These are phyloP conservation scores for Passer montanus DNA, from an alignment of 2,113 vertebrate genomes.

Conservation along the genomic window DNA sequence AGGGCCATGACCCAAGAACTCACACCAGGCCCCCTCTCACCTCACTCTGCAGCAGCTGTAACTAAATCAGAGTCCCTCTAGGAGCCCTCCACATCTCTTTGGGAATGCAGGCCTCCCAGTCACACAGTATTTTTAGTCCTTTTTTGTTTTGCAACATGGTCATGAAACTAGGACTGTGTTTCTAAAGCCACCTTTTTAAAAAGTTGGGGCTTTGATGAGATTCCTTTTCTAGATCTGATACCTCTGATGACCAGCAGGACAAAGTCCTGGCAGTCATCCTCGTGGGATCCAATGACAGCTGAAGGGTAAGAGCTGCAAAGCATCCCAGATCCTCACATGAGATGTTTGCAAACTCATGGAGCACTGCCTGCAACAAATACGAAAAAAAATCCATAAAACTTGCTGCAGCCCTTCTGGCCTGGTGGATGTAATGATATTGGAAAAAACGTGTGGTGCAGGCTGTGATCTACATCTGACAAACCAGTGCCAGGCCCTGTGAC, in stretches of 20 bases:
- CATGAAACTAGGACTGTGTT: background rate
- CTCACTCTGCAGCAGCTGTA: background rate
- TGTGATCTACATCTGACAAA: background rate
- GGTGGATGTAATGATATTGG: background rate
- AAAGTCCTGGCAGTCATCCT: background rate
- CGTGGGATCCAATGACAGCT: background rate
- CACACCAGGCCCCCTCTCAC: background rate
- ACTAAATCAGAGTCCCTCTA: background rate
- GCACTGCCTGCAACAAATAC: background rate
- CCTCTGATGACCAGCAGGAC: background rate
- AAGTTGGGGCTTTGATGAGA: background rate
- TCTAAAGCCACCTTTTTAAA: background rate
- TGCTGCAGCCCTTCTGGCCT: background rate
- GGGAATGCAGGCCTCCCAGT: background rate
- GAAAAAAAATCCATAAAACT: background rate
- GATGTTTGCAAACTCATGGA: background rate
- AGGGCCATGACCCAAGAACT: rapidly evolving
- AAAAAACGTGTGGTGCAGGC: background rate
- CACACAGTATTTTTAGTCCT: background rate
- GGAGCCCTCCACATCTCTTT: background rate
- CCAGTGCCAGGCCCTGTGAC: background rate
- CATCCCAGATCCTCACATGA: background rate
- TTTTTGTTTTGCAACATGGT: background rate
- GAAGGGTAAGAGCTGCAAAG: background rate
- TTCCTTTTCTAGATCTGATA: background rate